Evolutionary conservation across 2,888 invertebrate species (phyloP), one percentile per base, ranked within the genome.

Genomic region (Linnaemya tessellans): DNA sequence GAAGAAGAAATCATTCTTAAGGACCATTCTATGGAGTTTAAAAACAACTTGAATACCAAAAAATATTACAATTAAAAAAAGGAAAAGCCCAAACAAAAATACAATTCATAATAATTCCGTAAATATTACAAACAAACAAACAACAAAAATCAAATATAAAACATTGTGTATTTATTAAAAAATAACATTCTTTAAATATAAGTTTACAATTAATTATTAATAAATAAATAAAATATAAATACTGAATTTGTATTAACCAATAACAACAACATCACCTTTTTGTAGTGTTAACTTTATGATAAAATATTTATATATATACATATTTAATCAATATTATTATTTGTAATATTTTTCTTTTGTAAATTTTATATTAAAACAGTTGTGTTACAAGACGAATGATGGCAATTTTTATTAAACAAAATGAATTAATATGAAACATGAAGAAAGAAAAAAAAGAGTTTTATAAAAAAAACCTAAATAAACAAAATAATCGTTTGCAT

Each of bases 121-220:
- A 67, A 65, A 82, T 35, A 84, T 83, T 71, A 70, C n/a, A 81
- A 84, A 49, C 71, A 65, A 82, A 80, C 35, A 74, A 25, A 41
- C 74, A 83, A 70, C 43, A 68, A 79, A 70, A 86, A 83, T 82
- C 78, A 83, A 84, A 74, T 84, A 87, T 81, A 84, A 84, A 81
- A 62, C 49, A 79, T 54, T 73, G 84, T 81, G 79, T 84, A 81
- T 80, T 85, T 85, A 82, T 82, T 85, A 82, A 83, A n/a, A 85
- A 81, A 86, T 88, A 89, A 82, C 56, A 77, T 85, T 88, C 85
- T 86, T 86, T 86, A 84, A 84, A 79, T 73, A 64, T 87, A 81
- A 83, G 74, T 84, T 84, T 80, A 68, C 75, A 62, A 79, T 68
- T 79, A 75, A 84, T 81, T 84, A 80, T 67, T 54, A 86, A 65